phyloP scores from a whole-genome alignment of 2,113 vertebrate genomes.

The Eudyptes chrysolophus region DNA sequence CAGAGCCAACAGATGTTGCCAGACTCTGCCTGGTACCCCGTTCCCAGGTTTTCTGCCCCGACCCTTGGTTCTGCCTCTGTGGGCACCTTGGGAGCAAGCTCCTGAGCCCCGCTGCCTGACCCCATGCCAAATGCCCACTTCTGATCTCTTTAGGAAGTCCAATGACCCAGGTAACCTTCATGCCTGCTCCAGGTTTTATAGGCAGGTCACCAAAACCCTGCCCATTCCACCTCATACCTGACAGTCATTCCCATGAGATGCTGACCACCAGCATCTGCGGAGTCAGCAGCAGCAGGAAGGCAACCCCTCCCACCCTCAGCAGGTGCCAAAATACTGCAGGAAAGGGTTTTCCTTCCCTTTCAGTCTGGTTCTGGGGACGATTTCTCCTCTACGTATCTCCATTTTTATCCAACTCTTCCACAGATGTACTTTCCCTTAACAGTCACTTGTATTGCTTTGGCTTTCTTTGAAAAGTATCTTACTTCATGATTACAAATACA shows the following conservation, averaged over 20 bases:
- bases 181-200: neutral
- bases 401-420: neutral
- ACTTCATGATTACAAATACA: neutral
- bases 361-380: neutral
- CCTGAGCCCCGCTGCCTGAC: neutral
- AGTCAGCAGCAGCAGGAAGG: neutral
- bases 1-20: neutral
- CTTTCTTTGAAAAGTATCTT: neutral
- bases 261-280: neutral
- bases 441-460: neutral
- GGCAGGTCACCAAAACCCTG: neutral
- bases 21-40: neutral
- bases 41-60: neutral
- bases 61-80: neutral
- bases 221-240: neutral
- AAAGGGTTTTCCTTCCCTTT: neutral
- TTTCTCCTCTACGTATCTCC: neutral
- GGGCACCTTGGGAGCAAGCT: neutral
- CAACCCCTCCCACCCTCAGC: neutral
- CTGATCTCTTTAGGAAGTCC: neutral
- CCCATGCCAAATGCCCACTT: neutral
- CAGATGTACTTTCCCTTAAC: neutral
- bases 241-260: neutral
- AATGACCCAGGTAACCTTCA: neutral
- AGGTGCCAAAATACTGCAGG: neutral